Evolutionary conservation across 2,797 vertebrate species (phyloP).

Genomic region (Apogon talboti): DNA sequence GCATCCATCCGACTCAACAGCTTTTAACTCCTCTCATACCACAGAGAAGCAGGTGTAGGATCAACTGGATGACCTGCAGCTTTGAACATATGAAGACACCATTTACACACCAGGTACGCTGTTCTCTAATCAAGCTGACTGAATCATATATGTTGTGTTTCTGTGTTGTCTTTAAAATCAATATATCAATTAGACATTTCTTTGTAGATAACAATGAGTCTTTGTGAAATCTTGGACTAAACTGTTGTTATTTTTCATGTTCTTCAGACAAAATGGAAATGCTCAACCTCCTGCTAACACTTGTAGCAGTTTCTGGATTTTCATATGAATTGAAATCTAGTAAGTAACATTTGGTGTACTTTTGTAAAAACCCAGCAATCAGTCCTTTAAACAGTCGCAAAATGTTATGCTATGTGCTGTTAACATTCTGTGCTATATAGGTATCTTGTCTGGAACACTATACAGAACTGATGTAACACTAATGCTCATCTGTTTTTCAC

Average conservation of each 20-base stretch:
- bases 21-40: conserved; percentile 1
- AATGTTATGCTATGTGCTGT: conserved; percentile 5
- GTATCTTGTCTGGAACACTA: background rate
- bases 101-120: conserved; percentile 61
- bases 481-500: conserved; percentile 14
- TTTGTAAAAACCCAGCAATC: background rate
- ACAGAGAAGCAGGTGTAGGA: conserved; percentile 25
- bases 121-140: conserved; percentile 23
- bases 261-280: conserved; percentile 73
- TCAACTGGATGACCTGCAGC: conserved; percentile 40
- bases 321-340: conserved; percentile 62
- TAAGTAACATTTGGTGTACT: conserved; percentile 57
- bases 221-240: background rate
- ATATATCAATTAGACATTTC: background rate
- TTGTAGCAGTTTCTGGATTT: conserved; percentile 53
- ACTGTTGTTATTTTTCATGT: background rate
- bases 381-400: background rate
- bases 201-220: background rate
- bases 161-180: background rate
- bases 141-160: background rate
- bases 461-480: conserved; percentile 1
- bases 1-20: conserved; percentile 29
- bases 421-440: background rate
- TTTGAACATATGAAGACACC: conserved; percentile 30
- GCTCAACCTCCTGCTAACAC: conserved; percentile 56